A percentile compares a stretch with the other conserved stretches of the same genome.
phyloP scores from a whole-genome alignment of 2,113 vertebrate genomes.

The Chlorodrepanis virens region DNA sequence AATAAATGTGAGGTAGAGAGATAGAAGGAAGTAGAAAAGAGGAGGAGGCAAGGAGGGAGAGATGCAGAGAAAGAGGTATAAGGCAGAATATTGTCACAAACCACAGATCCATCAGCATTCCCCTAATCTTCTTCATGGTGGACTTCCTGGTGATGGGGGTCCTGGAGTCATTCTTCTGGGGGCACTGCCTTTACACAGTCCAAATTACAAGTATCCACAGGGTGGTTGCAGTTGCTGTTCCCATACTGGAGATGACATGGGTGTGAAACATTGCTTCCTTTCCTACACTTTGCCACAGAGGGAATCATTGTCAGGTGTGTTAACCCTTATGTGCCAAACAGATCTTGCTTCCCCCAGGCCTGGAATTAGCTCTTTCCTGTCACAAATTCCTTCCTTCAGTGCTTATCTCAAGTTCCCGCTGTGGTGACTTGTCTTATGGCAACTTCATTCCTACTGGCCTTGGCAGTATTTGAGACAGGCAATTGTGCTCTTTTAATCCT shows the following conservation, averaged over 20 bases:
- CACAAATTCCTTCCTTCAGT: neutral
- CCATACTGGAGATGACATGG: neutral
- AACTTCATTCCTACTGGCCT: neutral
- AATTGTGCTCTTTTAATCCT: neutral
- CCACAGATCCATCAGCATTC: neutral
- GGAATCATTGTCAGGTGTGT: neutral
- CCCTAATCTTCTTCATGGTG: neutral
- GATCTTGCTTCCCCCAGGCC: neutral
- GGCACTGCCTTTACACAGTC: rapidly evolving
- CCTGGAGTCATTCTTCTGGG: rapidly evolving
- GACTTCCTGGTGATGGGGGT: neutral
- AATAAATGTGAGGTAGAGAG: neutral
- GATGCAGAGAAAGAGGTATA: neutral
- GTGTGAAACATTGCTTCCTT: neutral
- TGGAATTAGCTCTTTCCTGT: neutral
- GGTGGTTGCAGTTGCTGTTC: rapidly evolving
- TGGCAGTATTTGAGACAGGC: neutral
- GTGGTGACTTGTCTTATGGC: neutral
- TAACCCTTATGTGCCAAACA: neutral
- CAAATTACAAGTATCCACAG: neutral
- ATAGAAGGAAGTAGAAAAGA: neutral
- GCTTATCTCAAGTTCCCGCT: neutral
- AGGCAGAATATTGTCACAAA: neutral
- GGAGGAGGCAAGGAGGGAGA: rapidly evolving
- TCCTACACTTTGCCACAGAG: neutral